These are phyloP conservation scores for Sigmodon hispidus DNA, from an alignment of 2,113 vertebrate genomes.

Conservation along the genomic window DNA sequence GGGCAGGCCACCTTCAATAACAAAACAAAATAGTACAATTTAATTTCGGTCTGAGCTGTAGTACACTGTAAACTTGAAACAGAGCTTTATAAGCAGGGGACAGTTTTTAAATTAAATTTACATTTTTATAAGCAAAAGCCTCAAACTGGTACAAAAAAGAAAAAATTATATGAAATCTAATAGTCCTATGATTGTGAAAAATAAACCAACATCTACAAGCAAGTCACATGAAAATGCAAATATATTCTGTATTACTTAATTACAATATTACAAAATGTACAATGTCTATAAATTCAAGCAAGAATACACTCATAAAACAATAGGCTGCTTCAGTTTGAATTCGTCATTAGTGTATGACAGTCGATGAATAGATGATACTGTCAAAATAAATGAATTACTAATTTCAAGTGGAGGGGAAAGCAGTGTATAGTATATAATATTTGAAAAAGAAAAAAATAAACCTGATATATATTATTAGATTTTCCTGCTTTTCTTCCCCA, in stretches of 20 bases:
- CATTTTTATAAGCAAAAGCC: neutral
- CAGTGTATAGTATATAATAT: neutral
- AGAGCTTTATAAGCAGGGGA: conserved; percentile 36
- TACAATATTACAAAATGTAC: neutral
- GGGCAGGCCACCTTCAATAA: conserved; percentile 27
- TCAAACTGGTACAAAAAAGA: neutral
- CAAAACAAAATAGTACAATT: conserved; percentile 34
- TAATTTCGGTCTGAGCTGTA: conserved; percentile 48
- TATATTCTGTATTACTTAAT: neutral
- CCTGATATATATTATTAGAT: neutral
- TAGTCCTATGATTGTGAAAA: neutral
- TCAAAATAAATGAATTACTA: neutral
- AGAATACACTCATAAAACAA: neutral
- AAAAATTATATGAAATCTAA: neutral
- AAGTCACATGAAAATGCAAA: neutral
- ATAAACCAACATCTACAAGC: neutral
- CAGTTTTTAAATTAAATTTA: conserved; percentile 24
- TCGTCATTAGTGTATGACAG: neutral
- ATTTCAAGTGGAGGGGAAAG: neutral
- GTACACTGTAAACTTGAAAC: conserved; percentile 14
- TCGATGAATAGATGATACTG: neutral
- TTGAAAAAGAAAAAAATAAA: conserved; percentile 17
- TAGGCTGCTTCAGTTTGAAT: neutral
- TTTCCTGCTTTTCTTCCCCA: neutral
- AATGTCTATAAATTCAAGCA: neutral